These are phyloP conservation scores for Heterodera schachtii DNA, from an alignment of 1,140 invertebrate genomes.

Conservation along the genomic window DNA sequence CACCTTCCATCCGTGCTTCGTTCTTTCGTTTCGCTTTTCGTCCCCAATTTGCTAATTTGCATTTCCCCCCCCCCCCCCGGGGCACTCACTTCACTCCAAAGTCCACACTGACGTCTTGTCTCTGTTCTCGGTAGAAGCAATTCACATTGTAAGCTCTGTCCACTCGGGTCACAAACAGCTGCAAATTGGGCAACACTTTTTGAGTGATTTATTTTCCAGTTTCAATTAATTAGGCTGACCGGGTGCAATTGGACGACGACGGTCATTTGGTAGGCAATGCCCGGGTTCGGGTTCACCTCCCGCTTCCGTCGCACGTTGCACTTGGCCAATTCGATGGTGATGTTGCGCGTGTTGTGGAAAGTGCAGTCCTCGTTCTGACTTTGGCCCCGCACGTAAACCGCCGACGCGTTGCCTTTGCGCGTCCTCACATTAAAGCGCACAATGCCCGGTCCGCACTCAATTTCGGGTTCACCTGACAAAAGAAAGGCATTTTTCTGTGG, in stretches of 20 bases:
- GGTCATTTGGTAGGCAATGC: slow-evolving; percentile 61
- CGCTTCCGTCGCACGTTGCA: slow-evolving; percentile 62
- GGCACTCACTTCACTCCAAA: slow-evolving; percentile 54
- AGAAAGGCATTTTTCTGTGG: not conserved
- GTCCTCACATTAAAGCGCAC: slow-evolving; percentile 57
- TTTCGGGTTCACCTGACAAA: slow-evolving; percentile 57
- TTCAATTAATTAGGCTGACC: slow-evolving; percentile 8
- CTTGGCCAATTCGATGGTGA: slow-evolving; percentile 58
- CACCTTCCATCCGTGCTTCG: too few species aligned
- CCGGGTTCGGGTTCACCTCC: slow-evolving; percentile 58
- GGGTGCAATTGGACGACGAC: slow-evolving; percentile 64
- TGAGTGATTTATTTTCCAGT: not conserved
- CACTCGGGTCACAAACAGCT: slow-evolving; percentile 59
- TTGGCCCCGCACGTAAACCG: slow-evolving; percentile 62
- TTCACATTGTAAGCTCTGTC: slow-evolving; percentile 63
- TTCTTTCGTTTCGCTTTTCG: too few species aligned
- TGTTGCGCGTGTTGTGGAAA: slow-evolving; percentile 53
- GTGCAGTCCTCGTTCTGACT: slow-evolving; percentile 55
- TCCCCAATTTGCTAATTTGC: not conserved
- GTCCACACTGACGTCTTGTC: slow-evolving; percentile 55
- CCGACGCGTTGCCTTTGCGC: slow-evolving; percentile 46
- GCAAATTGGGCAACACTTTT: slow-evolving; percentile 29
- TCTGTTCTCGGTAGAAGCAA: slow-evolving; percentile 60
- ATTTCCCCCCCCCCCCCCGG: not conserved
- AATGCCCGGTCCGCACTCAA: slow-evolving; percentile 53